Evolutionary conservation across 64 coral and sea anemone species (phyloP).

Genomic region (Orbicella faveolata): DNA sequence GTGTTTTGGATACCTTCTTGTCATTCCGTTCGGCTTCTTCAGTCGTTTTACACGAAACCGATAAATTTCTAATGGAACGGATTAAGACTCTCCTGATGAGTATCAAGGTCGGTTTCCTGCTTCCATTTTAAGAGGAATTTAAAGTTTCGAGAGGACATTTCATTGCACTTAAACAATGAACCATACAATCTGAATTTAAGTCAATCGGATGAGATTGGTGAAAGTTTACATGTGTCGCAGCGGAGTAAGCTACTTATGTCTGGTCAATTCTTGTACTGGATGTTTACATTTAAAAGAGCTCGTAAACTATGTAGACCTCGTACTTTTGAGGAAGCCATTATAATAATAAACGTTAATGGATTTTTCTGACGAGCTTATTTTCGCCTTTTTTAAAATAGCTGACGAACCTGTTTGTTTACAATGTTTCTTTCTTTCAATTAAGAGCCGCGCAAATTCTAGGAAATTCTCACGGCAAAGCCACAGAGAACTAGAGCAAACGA

Average conservation of each 20-base stretch:
- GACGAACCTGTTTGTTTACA: not conserved
- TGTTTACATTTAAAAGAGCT: constrained; percentile 27
- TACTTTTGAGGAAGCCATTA: not conserved
- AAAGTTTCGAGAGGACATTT: constrained; percentile 4
- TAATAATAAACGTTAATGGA: constrained; percentile 1
- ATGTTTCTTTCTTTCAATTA: not conserved
- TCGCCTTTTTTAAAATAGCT: not conserved
- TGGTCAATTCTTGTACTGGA: not conserved
- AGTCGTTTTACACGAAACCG: not conserved
- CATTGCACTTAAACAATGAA: not conserved
- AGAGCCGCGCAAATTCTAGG: not conserved
- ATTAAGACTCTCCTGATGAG: not conserved
- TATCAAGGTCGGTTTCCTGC: not conserved
- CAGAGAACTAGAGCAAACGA: not conserved
- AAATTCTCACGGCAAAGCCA: not conserved
- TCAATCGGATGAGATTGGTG: constrained; percentile 14
- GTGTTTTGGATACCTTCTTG: not conserved
- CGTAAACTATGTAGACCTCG: not conserved
- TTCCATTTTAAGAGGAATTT: constrained; percentile 1
- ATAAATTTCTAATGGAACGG: not conserved
- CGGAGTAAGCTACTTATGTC: not conserved
- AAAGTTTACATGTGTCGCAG: not conserved
- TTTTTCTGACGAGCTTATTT: constrained; percentile 26
- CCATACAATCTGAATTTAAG: not conserved
- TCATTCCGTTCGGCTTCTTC: not conserved